phyloP scores from a whole-genome alignment of 2,888 invertebrate species.

The Yponomeuta malinellus region DNA sequence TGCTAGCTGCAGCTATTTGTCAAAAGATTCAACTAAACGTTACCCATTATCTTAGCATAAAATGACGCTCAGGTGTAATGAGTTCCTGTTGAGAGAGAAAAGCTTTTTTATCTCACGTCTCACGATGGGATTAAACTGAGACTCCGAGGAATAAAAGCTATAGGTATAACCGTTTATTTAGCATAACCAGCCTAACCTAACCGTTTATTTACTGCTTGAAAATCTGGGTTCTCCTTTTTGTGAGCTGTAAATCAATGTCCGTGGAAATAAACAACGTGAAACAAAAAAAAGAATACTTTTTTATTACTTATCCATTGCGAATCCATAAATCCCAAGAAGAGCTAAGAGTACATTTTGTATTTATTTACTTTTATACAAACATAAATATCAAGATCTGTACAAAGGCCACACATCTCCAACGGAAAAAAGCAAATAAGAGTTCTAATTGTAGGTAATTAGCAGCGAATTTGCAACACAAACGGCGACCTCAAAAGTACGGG shows the following conservation, averaged over 20 bases:
- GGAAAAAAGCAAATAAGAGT: neutral
- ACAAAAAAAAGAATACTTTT: neutral
- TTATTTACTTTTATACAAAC: neutral
- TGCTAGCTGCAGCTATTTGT: slow-evolving; percentile 45
- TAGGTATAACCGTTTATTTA: neutral
- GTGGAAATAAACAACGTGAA: neutral
- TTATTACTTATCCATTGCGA: neutral
- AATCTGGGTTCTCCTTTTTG: neutral
- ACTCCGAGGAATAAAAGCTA: neutral
- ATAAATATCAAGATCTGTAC: neutral
- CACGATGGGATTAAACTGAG: neutral
- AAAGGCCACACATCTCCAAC: neutral
- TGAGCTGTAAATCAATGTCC: neutral
- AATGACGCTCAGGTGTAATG: slow-evolving; percentile 16
- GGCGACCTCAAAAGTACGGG: slow-evolving; percentile 29
- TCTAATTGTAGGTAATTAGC: neutral
- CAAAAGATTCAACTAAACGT: slow-evolving; percentile 54
- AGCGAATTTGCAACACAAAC: neutral
- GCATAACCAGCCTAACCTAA: neutral
- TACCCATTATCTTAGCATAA: slow-evolving; percentile 45
- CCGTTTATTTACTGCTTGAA: neutral
- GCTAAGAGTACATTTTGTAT: neutral
- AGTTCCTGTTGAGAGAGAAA: slow-evolving; percentile 10
- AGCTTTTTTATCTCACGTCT: neutral
- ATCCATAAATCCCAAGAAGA: neutral